phyloP scores from a whole-genome alignment of 1,140 invertebrate species.

The Drosophila punjabiensis region DNA sequence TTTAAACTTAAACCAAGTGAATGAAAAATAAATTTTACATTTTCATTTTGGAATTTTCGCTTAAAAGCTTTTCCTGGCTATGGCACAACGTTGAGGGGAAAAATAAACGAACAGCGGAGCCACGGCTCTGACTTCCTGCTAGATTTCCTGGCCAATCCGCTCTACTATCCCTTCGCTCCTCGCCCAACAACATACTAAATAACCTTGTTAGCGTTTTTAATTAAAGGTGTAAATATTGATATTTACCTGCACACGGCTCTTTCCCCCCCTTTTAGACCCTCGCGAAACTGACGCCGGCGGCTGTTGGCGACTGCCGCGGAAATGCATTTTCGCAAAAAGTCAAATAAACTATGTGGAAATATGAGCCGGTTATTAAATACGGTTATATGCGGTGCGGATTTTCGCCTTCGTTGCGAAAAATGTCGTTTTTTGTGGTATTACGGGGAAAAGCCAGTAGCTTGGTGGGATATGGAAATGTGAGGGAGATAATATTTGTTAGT shows the following conservation, averaged over 20 bases:
- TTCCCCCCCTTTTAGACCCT: too few relatives aligned
- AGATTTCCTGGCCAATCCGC: conserved; percentile 48
- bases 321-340: conserved; percentile 76
- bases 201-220: conserved; percentile 85
- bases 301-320: conserved; percentile 53
- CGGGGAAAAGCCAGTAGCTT: not conserved
- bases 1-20: conserved; percentile 31
- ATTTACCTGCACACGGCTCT: conserved; percentile 58
- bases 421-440: conserved; percentile 28
- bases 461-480: conserved; percentile 1
- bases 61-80: conserved; percentile 73
- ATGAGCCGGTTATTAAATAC: conserved; percentile 65
- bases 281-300: conserved; percentile 19
- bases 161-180: not conserved
- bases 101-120: conserved; percentile 26
- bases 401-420: conserved; percentile 24
- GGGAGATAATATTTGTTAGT: not conserved
- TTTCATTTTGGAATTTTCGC: conserved; percentile 71
- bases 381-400: conserved; percentile 17
- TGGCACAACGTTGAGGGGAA: conserved; percentile 1
- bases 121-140: conserved; percentile 67
- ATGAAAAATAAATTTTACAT: conserved; percentile 60
- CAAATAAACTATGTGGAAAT: conserved; percentile 79
- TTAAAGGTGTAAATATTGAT: conserved; percentile 85
- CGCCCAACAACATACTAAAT: conserved; percentile 64